phyloP scores from a whole-genome alignment of 1,140 invertebrate genomes.

The Lasioglossum baleicum region DNA sequence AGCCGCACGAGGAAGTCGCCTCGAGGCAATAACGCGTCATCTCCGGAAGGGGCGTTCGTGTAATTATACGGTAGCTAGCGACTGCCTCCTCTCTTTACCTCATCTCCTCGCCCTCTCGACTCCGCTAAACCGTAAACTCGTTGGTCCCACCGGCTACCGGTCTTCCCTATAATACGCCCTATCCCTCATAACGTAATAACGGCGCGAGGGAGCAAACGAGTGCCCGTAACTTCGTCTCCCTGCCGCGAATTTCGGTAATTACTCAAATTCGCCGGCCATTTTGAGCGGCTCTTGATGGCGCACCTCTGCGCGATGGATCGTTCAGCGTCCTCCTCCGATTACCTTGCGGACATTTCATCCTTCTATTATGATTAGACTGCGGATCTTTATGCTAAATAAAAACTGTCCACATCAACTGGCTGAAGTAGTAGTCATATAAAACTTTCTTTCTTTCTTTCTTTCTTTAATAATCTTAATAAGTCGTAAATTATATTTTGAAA shows the following conservation, averaged over 20 bases:
- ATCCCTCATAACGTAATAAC: constrained; percentile 76
- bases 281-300: not conserved
- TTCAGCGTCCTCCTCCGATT: not conserved
- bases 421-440: too few relatives aligned
- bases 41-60: constrained; percentile 66
- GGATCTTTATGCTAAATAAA: too few relatives aligned
- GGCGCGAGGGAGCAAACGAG: constrained; percentile 64
- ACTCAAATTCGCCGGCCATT: constrained; percentile 26
- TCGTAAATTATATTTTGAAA: too few relatives aligned
- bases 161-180: constrained; percentile 77
- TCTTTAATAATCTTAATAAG: too few relatives aligned
- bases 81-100: constrained; percentile 66
- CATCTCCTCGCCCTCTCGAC: constrained; percentile 48
- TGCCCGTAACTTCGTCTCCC: constrained; percentile 71
- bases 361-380: too few relatives aligned
- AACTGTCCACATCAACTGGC: too few relatives aligned
- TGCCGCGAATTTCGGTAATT: constrained; percentile 33
- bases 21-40: constrained; percentile 67
- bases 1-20: constrained; percentile 66
- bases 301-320: not conserved
- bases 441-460: too few relatives aligned
- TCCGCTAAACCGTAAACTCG: constrained; percentile 76
- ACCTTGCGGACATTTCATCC: too few relatives aligned
- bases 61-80: constrained; percentile 79
- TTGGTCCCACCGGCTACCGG: constrained; percentile 73